Evolutionary conservation across 2,797 vertebrate species (phyloP).

Genomic region (Prionace glauca): DNA sequence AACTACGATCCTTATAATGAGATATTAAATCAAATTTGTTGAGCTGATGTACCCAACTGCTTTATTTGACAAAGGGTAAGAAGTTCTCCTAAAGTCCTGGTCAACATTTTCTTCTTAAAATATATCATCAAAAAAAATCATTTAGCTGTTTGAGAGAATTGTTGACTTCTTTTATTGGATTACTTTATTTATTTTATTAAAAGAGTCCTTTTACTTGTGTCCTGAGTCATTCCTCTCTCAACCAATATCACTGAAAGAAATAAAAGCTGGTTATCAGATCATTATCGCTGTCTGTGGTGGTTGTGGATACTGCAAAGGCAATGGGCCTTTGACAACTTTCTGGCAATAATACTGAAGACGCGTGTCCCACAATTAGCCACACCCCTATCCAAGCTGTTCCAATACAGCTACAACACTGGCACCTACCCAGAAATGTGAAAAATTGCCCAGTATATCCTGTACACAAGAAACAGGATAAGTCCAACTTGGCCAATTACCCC

Average conservation of each 20-base stretch:
- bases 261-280: not conserved
- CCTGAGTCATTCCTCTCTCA: not conserved
- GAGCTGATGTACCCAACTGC: not conserved
- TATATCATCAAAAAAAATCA: not conserved
- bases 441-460: not conserved
- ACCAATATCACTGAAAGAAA: not conserved
- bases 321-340: too few relatives aligned
- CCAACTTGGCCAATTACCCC: not conserved
- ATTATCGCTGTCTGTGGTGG: too few relatives aligned
- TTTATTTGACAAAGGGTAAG: not conserved
- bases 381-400: not conserved
- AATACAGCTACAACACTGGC: not conserved
- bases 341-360: too few relatives aligned
- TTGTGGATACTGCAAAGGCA: too few relatives aligned
- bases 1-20: not conserved
- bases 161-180: not conserved
- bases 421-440: not conserved
- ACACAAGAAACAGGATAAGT: not conserved
- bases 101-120: not conserved
- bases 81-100: not conserved
- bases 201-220: too few relatives aligned
- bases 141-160: not conserved
- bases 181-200: too few relatives aligned
- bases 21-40: not conserved
- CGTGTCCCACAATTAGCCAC: too few relatives aligned